Base-by-base conservation (phyloP, 2,113 vertebrate genomes). In the Odobenus rosmarus region DNA sequence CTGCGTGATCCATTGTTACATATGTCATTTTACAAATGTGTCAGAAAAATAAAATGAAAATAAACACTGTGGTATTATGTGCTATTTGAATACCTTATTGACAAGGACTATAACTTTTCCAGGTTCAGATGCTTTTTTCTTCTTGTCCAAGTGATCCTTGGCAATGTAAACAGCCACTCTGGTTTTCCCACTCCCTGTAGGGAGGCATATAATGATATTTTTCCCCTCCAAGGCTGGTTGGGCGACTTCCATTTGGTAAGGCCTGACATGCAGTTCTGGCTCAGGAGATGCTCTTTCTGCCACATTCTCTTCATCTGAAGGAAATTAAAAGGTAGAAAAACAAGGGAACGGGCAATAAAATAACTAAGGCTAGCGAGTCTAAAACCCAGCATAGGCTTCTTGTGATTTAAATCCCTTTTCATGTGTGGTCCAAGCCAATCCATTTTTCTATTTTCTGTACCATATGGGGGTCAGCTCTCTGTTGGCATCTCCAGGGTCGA, bases 111-210 rank as follows among this genome's bases (percentile, higher is more conserved):
- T 99, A 90, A 99, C 99, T 98, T 99, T 99, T 96, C 99, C 99
- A 31, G 95, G 92, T 69, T 98, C 93, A 2, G 98, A 97, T 67
- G 97, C 96, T 77, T 74, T 98, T 95, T 46, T 99, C 98, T 98
- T 99, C 97, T 98, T 95, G 97, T 99, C 99, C 99, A 99, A 98
- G 98, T 99, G 99, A 96, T 99, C 97, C 97, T 99, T 99, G 80
- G 99, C 99, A 98, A 99, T 99, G 96, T 99, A 99, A 96, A 99
- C 99, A 5, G 99, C 99, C 55, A 99, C 99, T 98, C 99, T 99
- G 95, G 99, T 99, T 99, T 99, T 99, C 97, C 99, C 99, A 87
- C 99, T 99, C 98, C 99, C 99, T 69, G 99, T 99, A 5, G 99
- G 99, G 82, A 99, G 99, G 98, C 99, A 99, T 97, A 99, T 98